Percentiles rank a stretch among this genome's conserved stretches.
These are phyloP conservation scores for Rhinolophus ferrumequinum DNA, from an alignment of 2,113 vertebrate genomes.

Conservation along the genomic window DNA sequence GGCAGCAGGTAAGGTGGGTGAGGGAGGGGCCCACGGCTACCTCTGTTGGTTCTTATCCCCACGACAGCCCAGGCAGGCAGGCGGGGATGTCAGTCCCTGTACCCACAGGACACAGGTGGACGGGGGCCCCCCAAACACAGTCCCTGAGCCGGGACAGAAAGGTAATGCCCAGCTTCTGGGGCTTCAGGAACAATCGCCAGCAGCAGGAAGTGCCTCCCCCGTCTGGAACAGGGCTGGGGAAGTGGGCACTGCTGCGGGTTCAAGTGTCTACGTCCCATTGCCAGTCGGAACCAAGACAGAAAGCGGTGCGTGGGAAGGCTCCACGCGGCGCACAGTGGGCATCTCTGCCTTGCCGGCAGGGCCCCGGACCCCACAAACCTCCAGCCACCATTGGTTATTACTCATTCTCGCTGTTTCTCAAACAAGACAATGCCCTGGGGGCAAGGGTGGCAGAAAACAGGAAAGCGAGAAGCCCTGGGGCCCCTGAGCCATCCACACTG, in stretches of 20 bases:
- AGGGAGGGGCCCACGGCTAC: not conserved
- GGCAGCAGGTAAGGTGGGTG: not conserved
- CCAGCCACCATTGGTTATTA: no score
- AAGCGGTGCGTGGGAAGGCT: not conserved
- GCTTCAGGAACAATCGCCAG: not conserved
- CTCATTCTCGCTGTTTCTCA: not conserved
- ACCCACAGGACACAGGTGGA: not conserved
- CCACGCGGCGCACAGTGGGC: rapidly evolving
- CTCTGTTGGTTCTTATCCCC: not conserved
- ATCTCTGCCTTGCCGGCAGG: not conserved
- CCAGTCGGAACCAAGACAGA: not conserved
- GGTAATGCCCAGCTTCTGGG: not conserved
- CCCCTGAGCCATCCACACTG: not conserved
- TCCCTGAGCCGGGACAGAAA: not conserved
- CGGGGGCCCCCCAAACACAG: rapidly evolving
- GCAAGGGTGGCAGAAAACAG: not conserved
- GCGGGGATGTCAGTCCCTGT: not conserved
- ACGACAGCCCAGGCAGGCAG: not conserved
- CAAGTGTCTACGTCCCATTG: not conserved
- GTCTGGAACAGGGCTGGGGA: not conserved
- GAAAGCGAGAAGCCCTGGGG: not conserved
- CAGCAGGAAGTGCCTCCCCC: not conserved
- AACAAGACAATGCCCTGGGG: not conserved
- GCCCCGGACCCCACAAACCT: not conserved
- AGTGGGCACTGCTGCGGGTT: not conserved